phyloP scores from a whole-genome alignment of 2,888 invertebrate species.

The Hyles lineata region DNA sequence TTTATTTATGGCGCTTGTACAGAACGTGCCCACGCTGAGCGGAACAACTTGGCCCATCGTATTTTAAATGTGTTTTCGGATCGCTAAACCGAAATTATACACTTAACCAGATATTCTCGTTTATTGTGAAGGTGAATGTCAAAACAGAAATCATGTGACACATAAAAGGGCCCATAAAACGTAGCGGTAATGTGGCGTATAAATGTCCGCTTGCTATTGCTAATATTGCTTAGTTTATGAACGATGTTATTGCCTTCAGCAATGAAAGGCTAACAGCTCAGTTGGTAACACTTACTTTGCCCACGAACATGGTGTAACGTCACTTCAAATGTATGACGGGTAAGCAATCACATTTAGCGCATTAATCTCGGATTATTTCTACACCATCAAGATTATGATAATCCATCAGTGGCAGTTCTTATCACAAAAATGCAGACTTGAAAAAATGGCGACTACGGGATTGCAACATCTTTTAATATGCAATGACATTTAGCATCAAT shows the following conservation, averaged over 20 bases:
- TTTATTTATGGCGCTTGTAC: slow-evolving; percentile 29
- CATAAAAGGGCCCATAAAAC: slow-evolving; percentile 23
- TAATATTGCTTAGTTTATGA: background rate
- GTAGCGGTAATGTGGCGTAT: slow-evolving; percentile 16
- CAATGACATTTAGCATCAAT: no score
- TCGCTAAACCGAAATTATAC: slow-evolving; percentile 25
- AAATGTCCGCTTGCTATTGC: background rate
- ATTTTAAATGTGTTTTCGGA: slow-evolving; percentile 17
- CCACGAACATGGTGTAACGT: background rate
- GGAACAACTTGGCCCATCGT: slow-evolving; percentile 22
- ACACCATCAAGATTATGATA: no score
- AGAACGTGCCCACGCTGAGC: background rate
- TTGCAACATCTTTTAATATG: no score
- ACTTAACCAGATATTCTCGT: slow-evolving; percentile 23
- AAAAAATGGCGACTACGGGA: no score
- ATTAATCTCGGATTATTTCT: background rate
- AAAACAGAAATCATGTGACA: slow-evolving; percentile 27
- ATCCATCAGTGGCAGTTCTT: no score
- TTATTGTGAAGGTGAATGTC: slow-evolving; percentile 28
- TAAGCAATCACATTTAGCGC: background rate
- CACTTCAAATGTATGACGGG: background rate
- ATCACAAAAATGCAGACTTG: no score
- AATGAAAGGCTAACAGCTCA: background rate
- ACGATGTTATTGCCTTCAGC: slow-evolving; percentile 1
- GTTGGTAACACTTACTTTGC: background rate